Evolutionary conservation across 1,140 invertebrate species (phyloP).

Genomic region (Popillia japonica): DNA sequence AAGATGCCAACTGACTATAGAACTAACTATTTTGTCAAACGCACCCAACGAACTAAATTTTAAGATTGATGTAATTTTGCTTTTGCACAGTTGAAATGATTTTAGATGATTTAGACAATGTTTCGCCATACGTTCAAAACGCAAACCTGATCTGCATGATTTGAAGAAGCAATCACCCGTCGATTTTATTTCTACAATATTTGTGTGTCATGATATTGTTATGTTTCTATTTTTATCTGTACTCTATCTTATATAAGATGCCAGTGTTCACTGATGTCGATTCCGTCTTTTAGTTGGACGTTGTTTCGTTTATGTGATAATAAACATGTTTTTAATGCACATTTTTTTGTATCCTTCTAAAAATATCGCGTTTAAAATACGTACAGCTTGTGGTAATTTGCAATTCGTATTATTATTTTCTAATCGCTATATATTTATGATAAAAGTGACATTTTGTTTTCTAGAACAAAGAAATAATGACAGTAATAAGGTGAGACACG

Average conservation of each 20-base stretch:
- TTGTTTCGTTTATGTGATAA: slow-evolving; percentile 58
- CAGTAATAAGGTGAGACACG: background rate
- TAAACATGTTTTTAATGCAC: slow-evolving; percentile 58
- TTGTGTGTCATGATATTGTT: slow-evolving; percentile 54
- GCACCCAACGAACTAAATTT: too few species aligned
- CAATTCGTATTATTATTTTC: background rate
- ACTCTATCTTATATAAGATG: slow-evolving; percentile 37
- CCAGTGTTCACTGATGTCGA: slow-evolving; percentile 44
- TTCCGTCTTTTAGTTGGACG: slow-evolving; percentile 39
- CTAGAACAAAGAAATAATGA: background rate
- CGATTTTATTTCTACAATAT: slow-evolving; percentile 36
- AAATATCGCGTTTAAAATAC: background rate
- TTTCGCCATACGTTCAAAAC: background rate
- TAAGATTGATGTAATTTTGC: too few species aligned
- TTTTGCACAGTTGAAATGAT: too few species aligned
- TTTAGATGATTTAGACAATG: background rate
- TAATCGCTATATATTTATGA: background rate
- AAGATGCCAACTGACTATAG: too few species aligned
- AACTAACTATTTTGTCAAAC: too few species aligned
- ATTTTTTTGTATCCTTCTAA: slow-evolving; percentile 49
- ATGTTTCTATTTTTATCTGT: slow-evolving; percentile 43
- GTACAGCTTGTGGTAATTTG: background rate
- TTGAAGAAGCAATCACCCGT: background rate
- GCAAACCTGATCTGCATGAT: background rate
- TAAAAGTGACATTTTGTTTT: slow-evolving; percentile 8